Percentiles rank a stretch among this genome's conserved stretches.
Conservation (phyloP, 1,140 invertebrate species). For the Leptoteleia sp. region DNA sequence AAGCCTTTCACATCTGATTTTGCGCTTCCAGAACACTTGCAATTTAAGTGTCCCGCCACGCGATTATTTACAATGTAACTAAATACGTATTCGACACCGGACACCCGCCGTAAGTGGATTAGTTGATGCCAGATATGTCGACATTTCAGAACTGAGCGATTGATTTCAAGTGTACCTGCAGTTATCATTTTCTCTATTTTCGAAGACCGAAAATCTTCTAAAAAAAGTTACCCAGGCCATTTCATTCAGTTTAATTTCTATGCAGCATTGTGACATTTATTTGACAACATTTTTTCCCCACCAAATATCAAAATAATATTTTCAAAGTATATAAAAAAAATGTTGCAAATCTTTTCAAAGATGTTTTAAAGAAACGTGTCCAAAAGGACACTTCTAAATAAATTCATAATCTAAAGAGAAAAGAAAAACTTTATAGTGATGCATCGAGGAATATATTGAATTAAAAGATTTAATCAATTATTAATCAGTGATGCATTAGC, state of each 20-base stretch:
- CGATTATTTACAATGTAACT: slow-evolving; percentile 75
- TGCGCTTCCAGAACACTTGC: slow-evolving; percentile 72
- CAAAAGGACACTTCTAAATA: no score
- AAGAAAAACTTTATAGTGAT: no score
- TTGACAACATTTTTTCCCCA: no score
- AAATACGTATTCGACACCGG: slow-evolving; percentile 76
- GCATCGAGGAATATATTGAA: no score
- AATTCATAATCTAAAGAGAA: no score
- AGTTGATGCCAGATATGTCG: slow-evolving; percentile 64
- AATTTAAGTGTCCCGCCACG: slow-evolving; percentile 71
- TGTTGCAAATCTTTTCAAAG: no score
- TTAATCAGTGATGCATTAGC: background rate
- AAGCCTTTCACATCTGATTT: slow-evolving; percentile 69
- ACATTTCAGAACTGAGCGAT: slow-evolving; percentile 47
- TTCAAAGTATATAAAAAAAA: no score
- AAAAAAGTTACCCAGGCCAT: background rate
- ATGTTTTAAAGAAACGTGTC: no score
- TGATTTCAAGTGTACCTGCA: slow-evolving; percentile 25
- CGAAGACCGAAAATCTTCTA: background rate
- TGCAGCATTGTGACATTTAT: no score
- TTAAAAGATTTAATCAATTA: background rate
- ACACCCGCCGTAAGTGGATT: slow-evolving; percentile 77
- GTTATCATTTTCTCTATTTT: background rate
- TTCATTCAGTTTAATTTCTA: no score
- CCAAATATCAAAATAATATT: no score